These are phyloP conservation scores for Nephrotoma appendiculata DNA, from an alignment of 2,888 invertebrate genomes.

Conservation along the genomic window DNA sequence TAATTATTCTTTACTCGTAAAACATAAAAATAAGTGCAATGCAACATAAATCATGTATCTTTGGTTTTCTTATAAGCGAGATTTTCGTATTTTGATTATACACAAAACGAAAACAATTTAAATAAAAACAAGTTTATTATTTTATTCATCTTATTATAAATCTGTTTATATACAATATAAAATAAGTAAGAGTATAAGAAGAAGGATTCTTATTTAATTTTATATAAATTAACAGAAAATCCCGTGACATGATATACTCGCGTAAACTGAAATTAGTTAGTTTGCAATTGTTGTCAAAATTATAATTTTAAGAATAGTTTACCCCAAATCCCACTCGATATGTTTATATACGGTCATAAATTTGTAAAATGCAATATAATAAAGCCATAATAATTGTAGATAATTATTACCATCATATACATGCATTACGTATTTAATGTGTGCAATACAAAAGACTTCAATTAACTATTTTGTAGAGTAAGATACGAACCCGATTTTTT, in stretches of 20 bases:
- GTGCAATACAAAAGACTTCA: not conserved
- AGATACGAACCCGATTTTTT: not conserved
- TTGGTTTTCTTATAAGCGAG: not conserved
- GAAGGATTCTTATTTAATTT: not conserved
- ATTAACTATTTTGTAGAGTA: not conserved
- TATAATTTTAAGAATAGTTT: not conserved
- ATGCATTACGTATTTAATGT: not conserved
- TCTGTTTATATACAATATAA: not conserved
- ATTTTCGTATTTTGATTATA: not conserved
- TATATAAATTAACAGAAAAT: not conserved
- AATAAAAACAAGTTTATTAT: not conserved
- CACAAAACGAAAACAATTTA: not conserved
- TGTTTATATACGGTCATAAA: not conserved
- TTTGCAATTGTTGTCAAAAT: not conserved
- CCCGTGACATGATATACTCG: too few relatives aligned
- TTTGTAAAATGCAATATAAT: not conserved
- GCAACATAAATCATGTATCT: not conserved
- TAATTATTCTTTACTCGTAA: not conserved
- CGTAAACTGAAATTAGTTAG: not conserved
- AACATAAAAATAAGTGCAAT: not conserved
- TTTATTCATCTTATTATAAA: not conserved
- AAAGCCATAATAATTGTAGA: not conserved
- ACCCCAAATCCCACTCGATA: not conserved
- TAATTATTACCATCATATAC: not conserved
- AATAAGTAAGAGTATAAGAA: not conserved